Conservation (phyloP, 2,797 vertebrate genomes). For the Mus minutoides region DNA sequence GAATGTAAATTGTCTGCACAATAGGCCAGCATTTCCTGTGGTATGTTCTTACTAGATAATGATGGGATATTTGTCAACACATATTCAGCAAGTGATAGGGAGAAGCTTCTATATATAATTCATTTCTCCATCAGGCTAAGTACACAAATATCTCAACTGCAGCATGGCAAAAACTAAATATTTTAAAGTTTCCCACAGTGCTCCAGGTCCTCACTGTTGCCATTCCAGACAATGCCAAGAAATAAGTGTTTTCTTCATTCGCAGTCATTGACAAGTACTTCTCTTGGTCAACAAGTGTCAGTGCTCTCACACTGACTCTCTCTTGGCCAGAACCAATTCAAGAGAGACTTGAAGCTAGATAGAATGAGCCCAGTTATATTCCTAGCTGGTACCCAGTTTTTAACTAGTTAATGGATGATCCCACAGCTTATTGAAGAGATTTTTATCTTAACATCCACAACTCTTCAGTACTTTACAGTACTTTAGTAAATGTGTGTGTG, state of each 20-base stretch:
- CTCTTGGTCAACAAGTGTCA: conserved; percentile 26
- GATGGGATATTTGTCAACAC: conserved; percentile 82
- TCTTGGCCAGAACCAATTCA: background rate
- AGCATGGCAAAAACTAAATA: conserved; percentile 80
- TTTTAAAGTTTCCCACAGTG: conserved; percentile 81
- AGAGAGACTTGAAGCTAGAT: background rate
- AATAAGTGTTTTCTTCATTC: conserved; percentile 51
- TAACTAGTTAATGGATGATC: conserved; percentile 23
- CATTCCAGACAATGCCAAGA: conserved; percentile 46
- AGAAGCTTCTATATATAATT: conserved; percentile 80
- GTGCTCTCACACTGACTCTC: background rate
- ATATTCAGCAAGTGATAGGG: conserved; percentile 72
- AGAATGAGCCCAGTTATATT: background rate
- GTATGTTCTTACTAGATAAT: conserved; percentile 76
- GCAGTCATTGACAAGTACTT: conserved; percentile 30
- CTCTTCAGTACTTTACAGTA: conserved; percentile 6
- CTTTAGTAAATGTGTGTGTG: background rate
- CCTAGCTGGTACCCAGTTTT: background rate
- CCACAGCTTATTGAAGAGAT: background rate
- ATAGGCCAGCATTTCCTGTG: conserved; percentile 61
- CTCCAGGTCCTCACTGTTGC: conserved; percentile 65
- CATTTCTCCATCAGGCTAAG: conserved; percentile 81
- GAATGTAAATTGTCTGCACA: conserved; percentile 77
- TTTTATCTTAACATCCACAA: background rate
- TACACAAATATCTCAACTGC: conserved; percentile 78